Evolutionary conservation across 1,140 invertebrate species (phyloP), one percentile per base, ranked within the genome.

Genomic region (Lutraria rhynchaena): DNA sequence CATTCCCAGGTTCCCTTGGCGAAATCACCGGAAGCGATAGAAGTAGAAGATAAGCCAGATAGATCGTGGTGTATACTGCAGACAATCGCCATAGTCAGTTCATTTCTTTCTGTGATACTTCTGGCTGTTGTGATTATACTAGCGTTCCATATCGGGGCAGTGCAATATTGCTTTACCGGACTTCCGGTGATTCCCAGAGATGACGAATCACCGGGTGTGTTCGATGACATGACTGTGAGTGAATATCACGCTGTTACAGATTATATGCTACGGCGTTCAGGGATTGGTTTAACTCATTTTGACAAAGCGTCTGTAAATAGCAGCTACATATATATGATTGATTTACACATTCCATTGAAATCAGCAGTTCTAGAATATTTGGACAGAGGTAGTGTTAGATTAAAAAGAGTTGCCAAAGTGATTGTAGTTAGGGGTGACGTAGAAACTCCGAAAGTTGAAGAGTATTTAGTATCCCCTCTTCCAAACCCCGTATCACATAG

Each of bases 251-350:
- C 77, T 13, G 88, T 89, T 17, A 58, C 80, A 31, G 83, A 90
- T 51, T 91, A 87, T 44, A 69, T 91, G 65, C 60, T 88, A 11
- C 49, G 58, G 2, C 81, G 84, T 19, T 78, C 86, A n/a, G 55
- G 65, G 0, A 82, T 90, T 27, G 83, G 83, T 60, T 65, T 91
- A 37, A 75, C 76, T 22, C 83, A 85, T 1, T 83, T 85, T 53
- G 76, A 81, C n/a, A 35, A 85, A 5, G 89, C 88, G 0, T 77
- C 57, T 0, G 58, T 88, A 4, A 88, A 89, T 61, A 87, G 78
- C 51, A 90, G 86, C 49, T 90, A 90, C 55, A 90, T 91, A 19
- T 91, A 83, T 65, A 84, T 89, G 85, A 91, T 91, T 2, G 89
- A 90, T 60, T 75, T 90, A 11, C 83, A 87, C 37, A 80, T 90